Evolutionary conservation across 2,797 vertebrate species (phyloP).

Genomic region (Hydrolagus colliei): DNA sequence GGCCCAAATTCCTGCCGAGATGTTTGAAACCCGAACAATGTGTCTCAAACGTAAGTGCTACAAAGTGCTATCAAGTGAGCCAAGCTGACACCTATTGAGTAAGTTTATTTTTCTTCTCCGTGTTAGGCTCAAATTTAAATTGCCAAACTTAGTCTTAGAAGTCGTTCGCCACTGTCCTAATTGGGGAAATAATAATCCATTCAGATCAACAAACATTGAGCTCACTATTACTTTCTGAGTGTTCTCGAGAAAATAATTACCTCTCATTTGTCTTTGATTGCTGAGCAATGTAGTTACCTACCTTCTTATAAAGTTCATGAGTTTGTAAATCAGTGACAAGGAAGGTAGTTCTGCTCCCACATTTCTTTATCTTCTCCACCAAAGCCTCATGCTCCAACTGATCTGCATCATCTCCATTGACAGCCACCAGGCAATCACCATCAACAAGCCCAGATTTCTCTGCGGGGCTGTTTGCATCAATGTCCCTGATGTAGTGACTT

Average conservation of each 20-base stretch:
- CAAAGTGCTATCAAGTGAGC: no score
- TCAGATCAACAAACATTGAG: neutral
- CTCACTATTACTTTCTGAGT: neutral
- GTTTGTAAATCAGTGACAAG: neutral
- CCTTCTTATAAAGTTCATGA: slow-evolving; percentile 19
- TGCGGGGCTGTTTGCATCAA: slow-evolving; percentile 73
- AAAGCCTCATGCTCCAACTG: neutral
- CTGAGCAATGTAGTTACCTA: neutral
- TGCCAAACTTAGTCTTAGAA: no score
- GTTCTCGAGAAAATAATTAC: neutral
- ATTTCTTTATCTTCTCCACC: slow-evolving; percentile 22
- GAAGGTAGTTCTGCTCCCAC: slow-evolving; percentile 16
- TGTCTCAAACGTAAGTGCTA: no score
- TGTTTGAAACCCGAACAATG: no score
- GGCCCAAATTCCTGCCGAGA: no score
- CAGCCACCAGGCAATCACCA: slow-evolving; percentile 17
- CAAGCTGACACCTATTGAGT: no score
- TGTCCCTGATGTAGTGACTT: slow-evolving; percentile 64
- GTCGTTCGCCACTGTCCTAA: no score
- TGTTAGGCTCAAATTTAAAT: no score
- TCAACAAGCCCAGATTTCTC: slow-evolving; percentile 56
- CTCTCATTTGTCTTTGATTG: neutral
- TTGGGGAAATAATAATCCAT: no score
- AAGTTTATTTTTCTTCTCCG: no score
- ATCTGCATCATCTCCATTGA: neutral